A percentile compares a stretch with the other conserved stretches of the same genome.
These are phyloP conservation scores for Seriola aureovittata DNA, from an alignment of 2,113 vertebrate species.

Conservation along the genomic window DNA sequence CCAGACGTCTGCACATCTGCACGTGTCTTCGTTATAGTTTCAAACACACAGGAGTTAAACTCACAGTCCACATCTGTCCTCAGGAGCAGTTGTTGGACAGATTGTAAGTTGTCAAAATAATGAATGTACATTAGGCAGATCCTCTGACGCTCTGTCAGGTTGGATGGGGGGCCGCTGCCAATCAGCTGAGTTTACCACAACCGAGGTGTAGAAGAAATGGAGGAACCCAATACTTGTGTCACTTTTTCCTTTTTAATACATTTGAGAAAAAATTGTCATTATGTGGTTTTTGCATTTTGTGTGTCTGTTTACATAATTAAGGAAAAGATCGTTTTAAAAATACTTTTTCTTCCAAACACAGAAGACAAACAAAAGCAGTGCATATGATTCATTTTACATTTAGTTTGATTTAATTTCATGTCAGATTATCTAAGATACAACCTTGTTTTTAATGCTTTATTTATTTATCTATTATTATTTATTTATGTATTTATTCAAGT, in stretches of 20 bases:
- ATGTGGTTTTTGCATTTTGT: no score
- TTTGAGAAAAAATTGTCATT: no score
- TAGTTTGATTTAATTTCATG: neutral
- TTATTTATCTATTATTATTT: neutral
- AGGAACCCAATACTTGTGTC: no score
- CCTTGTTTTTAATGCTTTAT: neutral
- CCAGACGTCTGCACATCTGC: neutral
- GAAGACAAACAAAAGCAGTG: neutral
- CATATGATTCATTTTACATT: neutral
- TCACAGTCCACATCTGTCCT: constrained; percentile 3
- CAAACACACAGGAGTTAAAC: constrained; percentile 34
- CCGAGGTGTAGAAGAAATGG: no score
- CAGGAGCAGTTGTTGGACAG: neutral
- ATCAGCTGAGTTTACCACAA: no score
- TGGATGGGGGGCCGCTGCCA: no score
- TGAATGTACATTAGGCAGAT: no score
- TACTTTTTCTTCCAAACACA: neutral
- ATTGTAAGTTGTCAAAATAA: neutral
- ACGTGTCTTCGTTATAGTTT: constrained; percentile 17
- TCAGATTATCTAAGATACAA: neutral
- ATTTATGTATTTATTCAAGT: no score
- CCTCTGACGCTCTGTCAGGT: no score
- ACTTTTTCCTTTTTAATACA: no score
- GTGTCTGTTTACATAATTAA: no score
- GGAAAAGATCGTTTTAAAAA: no score